A percentile compares a stretch with the other conserved stretches of the same genome.
phyloP scores from a whole-genome alignment of 2,888 invertebrate genomes.

The Endotricha flammealis region DNA sequence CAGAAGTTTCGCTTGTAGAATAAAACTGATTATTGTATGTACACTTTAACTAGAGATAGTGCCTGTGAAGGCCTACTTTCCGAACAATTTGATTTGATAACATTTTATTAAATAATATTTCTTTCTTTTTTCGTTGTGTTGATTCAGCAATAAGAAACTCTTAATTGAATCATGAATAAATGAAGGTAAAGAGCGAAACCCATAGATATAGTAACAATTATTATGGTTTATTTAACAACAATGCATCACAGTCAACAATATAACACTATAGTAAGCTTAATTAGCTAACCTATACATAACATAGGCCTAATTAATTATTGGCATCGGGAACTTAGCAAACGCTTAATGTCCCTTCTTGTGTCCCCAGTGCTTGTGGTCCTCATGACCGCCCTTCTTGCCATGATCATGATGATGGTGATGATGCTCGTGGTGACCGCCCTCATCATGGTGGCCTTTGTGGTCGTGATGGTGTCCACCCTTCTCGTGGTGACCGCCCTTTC shows the following conservation, averaged over 20 bases:
- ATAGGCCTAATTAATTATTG: slow-evolving; percentile 41
- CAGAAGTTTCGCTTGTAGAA: too few relatives aligned
- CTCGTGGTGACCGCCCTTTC: slow-evolving; percentile 88
- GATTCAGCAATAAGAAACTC: too few relatives aligned
- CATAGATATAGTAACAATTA: slow-evolving; percentile 18
- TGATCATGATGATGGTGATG: slow-evolving; percentile 86
- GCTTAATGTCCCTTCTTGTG: slow-evolving; percentile 77
- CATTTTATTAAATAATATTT: too few relatives aligned
- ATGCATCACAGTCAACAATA: slow-evolving; percentile 59
- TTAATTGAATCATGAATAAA: too few relatives aligned
- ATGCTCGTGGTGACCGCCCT: slow-evolving; percentile 87
- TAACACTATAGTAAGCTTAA: slow-evolving; percentile 48
- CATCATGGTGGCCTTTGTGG: slow-evolving; percentile 87
- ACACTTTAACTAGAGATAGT: too few relatives aligned
- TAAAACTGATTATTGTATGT: too few relatives aligned
- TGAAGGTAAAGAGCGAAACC: slow-evolving; percentile 9
- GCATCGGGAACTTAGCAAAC: slow-evolving; percentile 30
- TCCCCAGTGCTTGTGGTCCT: slow-evolving; percentile 89
- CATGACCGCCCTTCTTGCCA: slow-evolving; percentile 89
- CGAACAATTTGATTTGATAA: too few relatives aligned
- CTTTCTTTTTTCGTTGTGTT: not conserved
- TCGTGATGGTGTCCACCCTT: slow-evolving; percentile 89
- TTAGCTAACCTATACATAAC: slow-evolving; percentile 46
- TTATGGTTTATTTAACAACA: slow-evolving; percentile 43
- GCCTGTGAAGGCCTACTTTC: too few relatives aligned